Percentiles rank a stretch among this genome's conserved stretches.
phyloP scores from a whole-genome alignment of 1,140 invertebrate species.

The Drosophila parabipectinata region DNA sequence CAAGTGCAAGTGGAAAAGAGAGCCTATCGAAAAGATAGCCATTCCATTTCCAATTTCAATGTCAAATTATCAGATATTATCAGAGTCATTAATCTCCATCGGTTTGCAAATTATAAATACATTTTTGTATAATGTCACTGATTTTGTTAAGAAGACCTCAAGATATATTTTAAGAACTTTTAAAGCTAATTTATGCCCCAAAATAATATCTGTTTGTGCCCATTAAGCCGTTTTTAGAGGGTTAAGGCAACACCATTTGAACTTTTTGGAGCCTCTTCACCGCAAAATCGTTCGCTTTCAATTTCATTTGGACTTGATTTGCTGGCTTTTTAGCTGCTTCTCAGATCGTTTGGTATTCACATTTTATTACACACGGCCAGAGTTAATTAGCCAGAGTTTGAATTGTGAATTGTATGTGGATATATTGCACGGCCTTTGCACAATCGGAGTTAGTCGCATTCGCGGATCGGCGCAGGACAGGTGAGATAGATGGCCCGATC shows the following conservation, averaged over 20 bases:
- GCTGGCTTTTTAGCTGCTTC: slow-evolving; percentile 18
- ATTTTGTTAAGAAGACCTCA: no score
- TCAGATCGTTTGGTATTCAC: slow-evolving; percentile 31
- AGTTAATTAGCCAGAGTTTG: slow-evolving; percentile 41
- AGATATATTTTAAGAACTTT: no score
- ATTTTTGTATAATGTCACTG: no score
- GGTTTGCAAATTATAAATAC: no score
- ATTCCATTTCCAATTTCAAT: slow-evolving; percentile 34
- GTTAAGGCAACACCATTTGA: slow-evolving; percentile 58
- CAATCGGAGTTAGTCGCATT: slow-evolving; percentile 47
- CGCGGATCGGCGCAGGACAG: slow-evolving; percentile 38
- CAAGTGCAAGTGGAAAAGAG: slow-evolving; percentile 64
- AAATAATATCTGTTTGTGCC: neutral
- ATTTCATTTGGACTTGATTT: slow-evolving; percentile 50
- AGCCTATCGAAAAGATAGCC: slow-evolving; percentile 4
- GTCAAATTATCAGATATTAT: neutral
- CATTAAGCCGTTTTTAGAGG: slow-evolving; percentile 12
- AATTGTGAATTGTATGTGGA: slow-evolving; percentile 20
- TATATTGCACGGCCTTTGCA: slow-evolving; percentile 43
- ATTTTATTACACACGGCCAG: slow-evolving; percentile 49
- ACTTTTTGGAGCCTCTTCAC: slow-evolving; percentile 53
- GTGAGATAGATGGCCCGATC: slow-evolving; percentile 43
- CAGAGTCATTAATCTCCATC: neutral
- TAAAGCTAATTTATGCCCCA: no score
- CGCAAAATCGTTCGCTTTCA: slow-evolving; percentile 32